phyloP scores from a whole-genome alignment of 2,888 invertebrate species.

The Folsomia candida region DNA sequence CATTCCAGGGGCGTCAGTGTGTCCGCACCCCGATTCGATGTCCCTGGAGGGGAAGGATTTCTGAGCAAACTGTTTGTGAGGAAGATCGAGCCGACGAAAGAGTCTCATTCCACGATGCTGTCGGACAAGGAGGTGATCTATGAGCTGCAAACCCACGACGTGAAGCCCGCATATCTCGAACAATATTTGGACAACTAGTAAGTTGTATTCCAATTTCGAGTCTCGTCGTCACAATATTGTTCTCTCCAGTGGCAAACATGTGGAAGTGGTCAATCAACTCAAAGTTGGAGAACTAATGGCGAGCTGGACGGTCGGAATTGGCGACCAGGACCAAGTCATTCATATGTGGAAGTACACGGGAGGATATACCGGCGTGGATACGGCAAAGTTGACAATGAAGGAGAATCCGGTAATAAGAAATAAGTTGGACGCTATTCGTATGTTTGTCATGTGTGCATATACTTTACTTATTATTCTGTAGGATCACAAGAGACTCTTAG shows the following conservation, averaged over 20 bases:
- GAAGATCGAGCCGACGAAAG: conserved; percentile 89
- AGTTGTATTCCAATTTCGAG: conserved; percentile 56
- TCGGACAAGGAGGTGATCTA: conserved; percentile 95
- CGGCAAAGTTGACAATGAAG: conserved; percentile 67
- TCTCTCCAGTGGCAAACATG: conserved; percentile 66
- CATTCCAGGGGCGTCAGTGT: conserved; percentile 43
- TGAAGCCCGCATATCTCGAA: conserved; percentile 81
- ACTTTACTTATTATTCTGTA: conserved; percentile 18
- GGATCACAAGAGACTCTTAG: conserved; percentile 68
- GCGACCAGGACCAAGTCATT: conserved; percentile 95
- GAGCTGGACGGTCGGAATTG: conserved; percentile 93
- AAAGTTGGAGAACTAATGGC: conserved; percentile 80
- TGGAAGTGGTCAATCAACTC: conserved; percentile 69
- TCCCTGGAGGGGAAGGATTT: conserved; percentile 67
- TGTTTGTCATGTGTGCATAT: too few relatives aligned
- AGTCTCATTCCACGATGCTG: conserved; percentile 93
- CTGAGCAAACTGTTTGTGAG: conserved; percentile 83
- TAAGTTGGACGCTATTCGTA: too few relatives aligned
- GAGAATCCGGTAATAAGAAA: conserved; percentile 63
- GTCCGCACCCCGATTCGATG: conserved; percentile 37
- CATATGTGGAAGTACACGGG: conserved; percentile 95
- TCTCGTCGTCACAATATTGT: background rate
- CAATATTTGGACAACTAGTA: conserved; percentile 89
- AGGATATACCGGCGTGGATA: conserved; percentile 84
- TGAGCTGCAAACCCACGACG: conserved; percentile 91